Evolutionary conservation across 2,888 invertebrate genomes (phyloP), one percentile per base, ranked within the genome.

Genomic region (Hemistola chrysoprasaria): DNA sequence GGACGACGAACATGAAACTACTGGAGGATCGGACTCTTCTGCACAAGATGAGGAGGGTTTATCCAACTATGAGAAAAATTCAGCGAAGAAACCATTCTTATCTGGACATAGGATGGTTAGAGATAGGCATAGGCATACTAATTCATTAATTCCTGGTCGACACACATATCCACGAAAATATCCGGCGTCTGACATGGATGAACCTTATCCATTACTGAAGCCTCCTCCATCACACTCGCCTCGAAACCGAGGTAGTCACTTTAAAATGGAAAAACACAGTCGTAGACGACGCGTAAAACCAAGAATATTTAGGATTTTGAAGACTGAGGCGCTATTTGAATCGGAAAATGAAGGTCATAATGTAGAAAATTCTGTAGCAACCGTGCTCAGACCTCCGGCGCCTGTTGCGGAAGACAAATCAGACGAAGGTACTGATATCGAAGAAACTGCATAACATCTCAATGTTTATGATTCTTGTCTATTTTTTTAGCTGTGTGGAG

Each of bases 151-250:
- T 29, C 49, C 75, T 6, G 71, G 71, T 6, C 71, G 80, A 23
- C 68, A 75, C 51, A 44, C 68, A 1, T 66, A 62, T 62, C 75
- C 66, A 44, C 77, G 77, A 28, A 85, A 78, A 51, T 73, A 79
- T 60, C 78, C 79, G 1, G 84, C 79, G 53, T 61, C 66, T 26
- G 70, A 78, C 22, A 43, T 75, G 0, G 62, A 64, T 6, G 88
- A 83, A 45, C 90, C 89, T 1, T 84, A 88, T 48, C 87, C 85
- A 7, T 55, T 90, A 9, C 52, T 90, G 21, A 86, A 86, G 57
- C 89, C 89, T 21, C 89, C 90, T 25, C 81, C 86, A 3, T 73
- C 70, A 1, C 74, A 69, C n/a, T 57, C 50, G 3, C 46, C 65
- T 8, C 65, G 74, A 39, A 67, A 65, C 22, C 67, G 77, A 45